Conservation (phyloP, 2,113 vertebrate genomes). For the Campylorhamphus procurvoides region DNA sequence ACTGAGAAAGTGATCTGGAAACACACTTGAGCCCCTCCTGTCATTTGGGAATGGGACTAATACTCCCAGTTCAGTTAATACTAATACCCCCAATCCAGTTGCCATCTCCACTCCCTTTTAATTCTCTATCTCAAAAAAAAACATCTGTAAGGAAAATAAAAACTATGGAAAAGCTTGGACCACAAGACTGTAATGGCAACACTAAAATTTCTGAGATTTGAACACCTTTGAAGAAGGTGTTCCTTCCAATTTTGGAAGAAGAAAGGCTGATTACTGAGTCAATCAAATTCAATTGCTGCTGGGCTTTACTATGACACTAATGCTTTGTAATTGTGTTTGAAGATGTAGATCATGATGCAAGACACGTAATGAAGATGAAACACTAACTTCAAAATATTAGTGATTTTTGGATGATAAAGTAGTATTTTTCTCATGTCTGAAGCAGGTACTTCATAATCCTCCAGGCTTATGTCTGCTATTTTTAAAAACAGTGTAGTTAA, state of each 20-base stretch:
- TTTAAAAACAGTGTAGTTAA: background rate
- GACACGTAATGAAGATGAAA: background rate
- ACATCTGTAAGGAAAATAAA: background rate
- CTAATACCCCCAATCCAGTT: background rate
- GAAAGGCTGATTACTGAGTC: conserved; percentile 30
- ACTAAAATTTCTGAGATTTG: background rate
- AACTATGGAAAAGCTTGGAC: background rate
- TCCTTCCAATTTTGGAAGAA: conserved; percentile 19
- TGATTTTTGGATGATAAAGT: background rate
- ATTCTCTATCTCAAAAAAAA: background rate
- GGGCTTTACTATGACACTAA: background rate
- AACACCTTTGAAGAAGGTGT: conserved; percentile 19
- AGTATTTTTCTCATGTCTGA: background rate
- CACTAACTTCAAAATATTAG: background rate
- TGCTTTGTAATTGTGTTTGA: background rate
- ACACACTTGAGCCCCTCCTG: background rate
- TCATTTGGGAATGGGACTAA: background rate
- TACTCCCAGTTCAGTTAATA: background rate
- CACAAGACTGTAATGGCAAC: conserved; percentile 1
- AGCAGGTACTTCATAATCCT: background rate
- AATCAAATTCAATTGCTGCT: background rate
- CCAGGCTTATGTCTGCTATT: background rate
- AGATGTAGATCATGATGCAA: background rate
- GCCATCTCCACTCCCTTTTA: background rate
- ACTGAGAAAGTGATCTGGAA: background rate